Base-by-base conservation (phyloP, 1,140 invertebrate species). In the Liolophura sinensis region DNA sequence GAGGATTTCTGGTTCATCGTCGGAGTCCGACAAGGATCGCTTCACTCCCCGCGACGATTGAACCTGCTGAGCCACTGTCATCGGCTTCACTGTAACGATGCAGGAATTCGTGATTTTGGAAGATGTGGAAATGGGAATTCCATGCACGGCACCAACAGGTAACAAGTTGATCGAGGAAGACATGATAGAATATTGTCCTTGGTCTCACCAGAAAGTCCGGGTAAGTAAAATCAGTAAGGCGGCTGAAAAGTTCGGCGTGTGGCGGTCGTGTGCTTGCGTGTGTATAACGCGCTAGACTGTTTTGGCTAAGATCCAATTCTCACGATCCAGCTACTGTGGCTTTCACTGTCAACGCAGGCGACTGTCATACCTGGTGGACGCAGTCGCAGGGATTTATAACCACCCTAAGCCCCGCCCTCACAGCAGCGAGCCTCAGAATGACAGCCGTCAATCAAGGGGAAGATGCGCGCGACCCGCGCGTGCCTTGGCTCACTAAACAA, bases 1-100 rank as follows among this genome's bases (percentile, higher is more conserved):
- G 18, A 82, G 60, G 14, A 74, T 64, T 25, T 79, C 78, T 48
- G 80, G 73, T 20, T 74, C 25, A 11, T 62, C 60, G 6, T 65
- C 18, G 47, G 16, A 40, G 60, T 60, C 47, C 14, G 24, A 20
- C 51, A 20, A 20, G n/a, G 51, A n/a, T 24, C 18, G 51, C 64
- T 79, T 76, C 4, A 78, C 50, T 22, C 72, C 70, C 59, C 76
- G 71, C 12, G 74, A 69, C 3, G 73, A 71, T 60, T 77, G 78
- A 47, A 80, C 68, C 60, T 80, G 76, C 55, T 80, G 76, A 6
- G 76, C 79, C 14, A 79, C 79, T 27, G 78, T 75, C 54, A 76
- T 69, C 4, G 79, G 78, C 55, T 74, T 72, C 22, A 80, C 67
- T 0, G 79, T 63, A 56, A 80, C 75, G 65, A 70, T 79, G 14